Percentiles rank a stretch among this genome's conserved stretches.
Conservation (phyloP, 2,797 vertebrate genomes). For the Myotis findleyi region DNA sequence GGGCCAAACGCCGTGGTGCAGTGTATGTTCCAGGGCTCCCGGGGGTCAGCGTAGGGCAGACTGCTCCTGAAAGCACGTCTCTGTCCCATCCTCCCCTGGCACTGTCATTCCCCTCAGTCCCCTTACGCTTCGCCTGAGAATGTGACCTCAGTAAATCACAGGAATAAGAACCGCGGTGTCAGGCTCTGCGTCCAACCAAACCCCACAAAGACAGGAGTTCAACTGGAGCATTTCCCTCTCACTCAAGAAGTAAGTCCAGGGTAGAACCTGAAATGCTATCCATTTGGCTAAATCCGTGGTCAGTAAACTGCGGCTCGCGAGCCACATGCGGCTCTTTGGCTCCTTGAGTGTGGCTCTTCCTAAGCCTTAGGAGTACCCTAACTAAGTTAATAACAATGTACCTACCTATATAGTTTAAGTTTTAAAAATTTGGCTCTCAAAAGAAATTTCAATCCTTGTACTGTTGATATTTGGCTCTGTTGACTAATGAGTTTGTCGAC, state of each 20-base stretch:
- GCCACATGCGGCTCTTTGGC: too few species aligned
- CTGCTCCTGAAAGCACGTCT: background rate
- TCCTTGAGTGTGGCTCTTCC: too few species aligned
- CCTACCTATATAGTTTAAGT: too few species aligned
- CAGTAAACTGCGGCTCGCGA: too few species aligned
- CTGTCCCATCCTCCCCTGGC: background rate
- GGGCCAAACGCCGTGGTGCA: background rate
- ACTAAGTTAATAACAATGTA: too few species aligned
- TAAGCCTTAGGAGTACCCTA: too few species aligned
- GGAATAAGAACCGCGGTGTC: background rate
- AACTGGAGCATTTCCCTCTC: conserved; percentile 10
- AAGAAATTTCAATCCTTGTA: too few species aligned
- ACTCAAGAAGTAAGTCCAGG: conserved; percentile 31
- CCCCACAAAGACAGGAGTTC: background rate
- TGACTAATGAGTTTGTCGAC: too few species aligned
- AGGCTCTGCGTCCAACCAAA: conserved; percentile 4
- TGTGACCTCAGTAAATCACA: background rate
- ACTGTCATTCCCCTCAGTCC: background rate
- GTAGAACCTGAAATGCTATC: conserved; percentile 35
- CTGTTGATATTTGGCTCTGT: too few species aligned
- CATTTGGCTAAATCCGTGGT: background rate
- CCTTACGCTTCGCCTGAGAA: background rate
- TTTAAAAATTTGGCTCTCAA: too few species aligned
- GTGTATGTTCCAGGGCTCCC: background rate
- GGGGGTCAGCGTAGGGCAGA: background rate